These are phyloP conservation scores for Diplodus puntazzo DNA, from an alignment of 2,797 vertebrate genomes.

Conservation along the genomic window DNA sequence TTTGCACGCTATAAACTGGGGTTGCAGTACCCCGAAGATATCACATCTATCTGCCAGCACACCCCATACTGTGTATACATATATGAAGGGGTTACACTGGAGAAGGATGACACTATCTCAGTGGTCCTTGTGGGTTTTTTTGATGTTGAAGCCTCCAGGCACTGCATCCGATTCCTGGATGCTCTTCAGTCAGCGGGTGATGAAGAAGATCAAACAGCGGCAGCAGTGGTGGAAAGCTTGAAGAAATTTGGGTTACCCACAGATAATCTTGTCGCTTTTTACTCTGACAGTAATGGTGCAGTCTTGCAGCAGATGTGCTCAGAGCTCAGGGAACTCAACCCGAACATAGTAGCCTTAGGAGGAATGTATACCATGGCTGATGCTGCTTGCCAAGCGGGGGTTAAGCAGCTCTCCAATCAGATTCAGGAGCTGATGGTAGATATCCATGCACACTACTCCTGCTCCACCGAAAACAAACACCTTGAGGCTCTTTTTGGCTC, in stretches of 20 bases:
- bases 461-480: conserved; percentile 62
- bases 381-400: conserved; percentile 71
- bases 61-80: conserved; percentile 85
- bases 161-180: conserved; percentile 81
- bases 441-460: conserved; percentile 72
- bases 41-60: conserved; percentile 70
- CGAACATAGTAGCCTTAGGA: conserved; percentile 70
- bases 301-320: conserved; percentile 68
- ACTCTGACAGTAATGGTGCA: conserved; percentile 52
- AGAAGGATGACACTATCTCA: conserved; percentile 46
- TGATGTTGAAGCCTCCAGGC: conserved; percentile 64
- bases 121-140: conserved; percentile 84
- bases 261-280: conserved; percentile 77
- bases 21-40: conserved; percentile 71
- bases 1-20: conserved; percentile 74
- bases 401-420: conserved; percentile 69
- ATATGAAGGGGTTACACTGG: conserved; percentile 72
- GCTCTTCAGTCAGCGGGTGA: conserved; percentile 60
- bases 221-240: conserved; percentile 66
- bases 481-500: conserved; percentile 77
- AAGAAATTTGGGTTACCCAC: conserved; percentile 76
- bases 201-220: conserved; percentile 43
- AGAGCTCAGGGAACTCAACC: conserved; percentile 79
- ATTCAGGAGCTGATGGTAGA: conserved; percentile 74
- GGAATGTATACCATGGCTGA: conserved; percentile 76